Evolutionary conservation across 2,797 vertebrate species (phyloP), one percentile per base, ranked within the genome.

Genomic region (Tragopan temminckii): DNA sequence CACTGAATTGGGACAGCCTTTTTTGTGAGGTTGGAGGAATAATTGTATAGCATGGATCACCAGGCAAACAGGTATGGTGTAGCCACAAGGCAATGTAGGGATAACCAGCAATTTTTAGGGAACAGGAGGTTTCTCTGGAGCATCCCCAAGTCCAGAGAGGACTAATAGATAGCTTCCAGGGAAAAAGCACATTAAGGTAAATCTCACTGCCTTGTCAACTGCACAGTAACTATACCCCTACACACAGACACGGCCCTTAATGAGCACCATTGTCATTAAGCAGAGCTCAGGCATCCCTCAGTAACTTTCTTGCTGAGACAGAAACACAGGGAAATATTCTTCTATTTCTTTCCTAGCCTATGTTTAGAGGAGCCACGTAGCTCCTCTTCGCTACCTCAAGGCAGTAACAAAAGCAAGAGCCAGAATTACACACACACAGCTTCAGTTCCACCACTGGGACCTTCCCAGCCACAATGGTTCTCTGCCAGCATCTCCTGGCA

Each of bases 371-470:
- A 92, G 83, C 68, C 84, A 75, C 45, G 38, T 18, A 69, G 70
- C 45, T 91, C 70, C 40, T 93, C 58, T 42, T 91, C 66, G 13
- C 25, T 78, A 77, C 87, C 90, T 89, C 50, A 59, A 93, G 82
- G 93, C 0, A 0, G 46, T 6, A 9, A 75, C 57, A 92, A 91
- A 80, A 87, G 55, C 69, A 68, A 80, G 77, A 59, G 45, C 70
- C 58, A 17, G 80, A 86, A 93, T 61, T 48, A 64, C 57, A 81
- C n/a, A 72, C 63, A 64, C 67, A 88, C 31, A 93, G 40, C 33
- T 63, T 75, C 40, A 66, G 71, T 55, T 18, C 17, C 46, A 55
- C 29, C 0, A 11, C 53, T 63, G 35, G 3, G 1, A 72, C 80
- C 35, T 58, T 91, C 88, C 70, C 89, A 91, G 93, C 43, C 53